phyloP scores from a whole-genome alignment of 2,113 vertebrate genomes.

The Mystacornis crossleyi region DNA sequence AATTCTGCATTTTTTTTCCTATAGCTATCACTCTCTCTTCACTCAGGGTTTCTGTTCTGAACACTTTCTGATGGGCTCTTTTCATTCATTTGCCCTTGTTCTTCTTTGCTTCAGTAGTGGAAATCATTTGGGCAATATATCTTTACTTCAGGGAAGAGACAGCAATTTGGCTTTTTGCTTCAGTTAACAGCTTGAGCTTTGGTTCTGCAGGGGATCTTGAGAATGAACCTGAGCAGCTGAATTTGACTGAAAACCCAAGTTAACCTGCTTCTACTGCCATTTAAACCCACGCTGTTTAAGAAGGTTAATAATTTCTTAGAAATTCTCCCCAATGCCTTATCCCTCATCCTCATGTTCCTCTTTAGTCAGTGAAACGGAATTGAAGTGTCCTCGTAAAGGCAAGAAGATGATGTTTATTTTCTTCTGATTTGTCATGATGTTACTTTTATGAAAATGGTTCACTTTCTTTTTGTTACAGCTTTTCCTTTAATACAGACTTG shows the following conservation, averaged over 20 bases:
- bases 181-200: not conserved
- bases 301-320: not conserved
- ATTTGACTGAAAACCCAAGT: not conserved
- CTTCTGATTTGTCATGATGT: not conserved
- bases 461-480: not conserved
- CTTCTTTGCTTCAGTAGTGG: not conserved
- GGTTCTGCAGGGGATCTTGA: not conserved
- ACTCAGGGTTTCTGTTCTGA: not conserved
- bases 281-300: not conserved
- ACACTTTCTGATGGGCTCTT: not conserved
- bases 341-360: not conserved
- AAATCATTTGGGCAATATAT: not conserved
- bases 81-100: not conserved
- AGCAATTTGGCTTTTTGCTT: not conserved
- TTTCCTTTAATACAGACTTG: not conserved
- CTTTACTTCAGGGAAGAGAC: not conserved
- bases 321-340: not conserved
- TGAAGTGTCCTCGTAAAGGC: not conserved
- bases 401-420: not conserved
- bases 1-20: not conserved
- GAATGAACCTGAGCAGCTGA: not conserved
- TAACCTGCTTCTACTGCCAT: not conserved
- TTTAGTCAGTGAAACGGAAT: not conserved
- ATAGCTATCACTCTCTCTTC: not conserved
- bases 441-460: not conserved